phyloP scores from a whole-genome alignment of 2,113 vertebrate genomes.

The Semnornis frantzii region DNA sequence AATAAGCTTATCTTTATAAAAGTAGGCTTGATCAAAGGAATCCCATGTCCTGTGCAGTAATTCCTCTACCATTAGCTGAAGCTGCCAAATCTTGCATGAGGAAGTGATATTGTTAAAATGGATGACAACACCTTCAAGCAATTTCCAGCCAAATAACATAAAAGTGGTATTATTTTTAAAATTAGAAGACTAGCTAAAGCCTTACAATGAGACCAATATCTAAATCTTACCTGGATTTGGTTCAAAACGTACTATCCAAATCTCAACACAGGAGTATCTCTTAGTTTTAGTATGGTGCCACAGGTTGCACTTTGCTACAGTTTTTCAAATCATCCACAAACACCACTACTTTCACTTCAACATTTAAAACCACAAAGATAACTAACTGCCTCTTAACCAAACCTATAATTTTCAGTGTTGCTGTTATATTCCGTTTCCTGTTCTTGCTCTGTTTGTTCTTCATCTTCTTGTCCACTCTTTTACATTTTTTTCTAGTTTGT shows the following conservation, averaged over 20 bases:
- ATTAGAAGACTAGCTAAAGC: slow-evolving; percentile 42
- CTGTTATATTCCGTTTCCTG: not conserved
- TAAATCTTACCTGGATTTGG: not conserved
- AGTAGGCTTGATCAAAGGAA: slow-evolving; percentile 14
- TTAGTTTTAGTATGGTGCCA: not conserved
- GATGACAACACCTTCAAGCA: slow-evolving; percentile 35
- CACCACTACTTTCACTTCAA: not conserved
- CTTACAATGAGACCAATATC: not conserved
- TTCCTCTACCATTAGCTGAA: slow-evolving; percentile 19
- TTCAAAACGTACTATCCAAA: not conserved
- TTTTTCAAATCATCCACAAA: not conserved
- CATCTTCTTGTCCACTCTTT: not conserved
- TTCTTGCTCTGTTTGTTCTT: not conserved
- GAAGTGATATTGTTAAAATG: slow-evolving; percentile 50
- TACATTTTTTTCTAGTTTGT: not conserved
- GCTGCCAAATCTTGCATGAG: slow-evolving; percentile 32
- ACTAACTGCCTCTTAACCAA: not conserved
- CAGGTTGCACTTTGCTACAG: not conserved
- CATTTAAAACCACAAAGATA: not conserved
- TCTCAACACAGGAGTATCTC: not conserved
- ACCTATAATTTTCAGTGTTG: not conserved
- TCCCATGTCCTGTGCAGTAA: not conserved
- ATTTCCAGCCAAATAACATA: slow-evolving; percentile 47
- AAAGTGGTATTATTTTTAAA: slow-evolving; percentile 6
- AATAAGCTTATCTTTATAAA: slow-evolving; percentile 6